Conservation (phyloP, 2,797 vertebrate genomes). For the Alauda arvensis region DNA sequence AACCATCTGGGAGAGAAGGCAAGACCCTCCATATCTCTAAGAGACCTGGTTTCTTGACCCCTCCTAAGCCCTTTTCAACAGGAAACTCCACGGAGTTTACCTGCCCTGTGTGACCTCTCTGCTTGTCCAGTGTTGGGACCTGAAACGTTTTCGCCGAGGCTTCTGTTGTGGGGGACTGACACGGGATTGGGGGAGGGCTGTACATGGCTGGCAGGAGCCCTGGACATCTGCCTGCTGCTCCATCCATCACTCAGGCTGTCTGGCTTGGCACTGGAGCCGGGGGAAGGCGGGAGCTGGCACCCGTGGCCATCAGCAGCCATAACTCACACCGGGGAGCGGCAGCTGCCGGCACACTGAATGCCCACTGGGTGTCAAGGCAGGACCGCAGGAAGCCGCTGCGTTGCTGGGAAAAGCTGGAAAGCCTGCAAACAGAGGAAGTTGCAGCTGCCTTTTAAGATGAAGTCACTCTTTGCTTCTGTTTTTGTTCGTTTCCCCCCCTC, state of each 20-base stretch:
- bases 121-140: fast-evolving
- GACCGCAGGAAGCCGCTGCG: not conserved
- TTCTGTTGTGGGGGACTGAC: fast-evolving
- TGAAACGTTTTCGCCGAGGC: fast-evolving
- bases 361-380: constrained; percentile 47
- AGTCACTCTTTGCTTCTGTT: constrained; percentile 36
- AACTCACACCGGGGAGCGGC: not conserved
- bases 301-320: not conserved
- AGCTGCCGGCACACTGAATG: not conserved
- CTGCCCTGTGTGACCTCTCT: not conserved
- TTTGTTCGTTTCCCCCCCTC: not conserved
- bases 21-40: not conserved
- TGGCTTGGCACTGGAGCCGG: fast-evolving
- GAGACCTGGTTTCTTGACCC: not conserved
- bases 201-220: fast-evolving
- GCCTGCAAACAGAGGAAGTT: not conserved
- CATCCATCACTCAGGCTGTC: not conserved
- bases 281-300: not conserved
- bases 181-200: fast-evolving
- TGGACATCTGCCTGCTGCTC: not conserved
- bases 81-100: not conserved
- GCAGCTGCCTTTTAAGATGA: constrained; percentile 46
- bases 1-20: not conserved
- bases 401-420: not conserved
- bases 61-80: not conserved